Base-by-base conservation (phyloP, 2,113 vertebrate genomes). In the Hippocampus zosterae region DNA sequence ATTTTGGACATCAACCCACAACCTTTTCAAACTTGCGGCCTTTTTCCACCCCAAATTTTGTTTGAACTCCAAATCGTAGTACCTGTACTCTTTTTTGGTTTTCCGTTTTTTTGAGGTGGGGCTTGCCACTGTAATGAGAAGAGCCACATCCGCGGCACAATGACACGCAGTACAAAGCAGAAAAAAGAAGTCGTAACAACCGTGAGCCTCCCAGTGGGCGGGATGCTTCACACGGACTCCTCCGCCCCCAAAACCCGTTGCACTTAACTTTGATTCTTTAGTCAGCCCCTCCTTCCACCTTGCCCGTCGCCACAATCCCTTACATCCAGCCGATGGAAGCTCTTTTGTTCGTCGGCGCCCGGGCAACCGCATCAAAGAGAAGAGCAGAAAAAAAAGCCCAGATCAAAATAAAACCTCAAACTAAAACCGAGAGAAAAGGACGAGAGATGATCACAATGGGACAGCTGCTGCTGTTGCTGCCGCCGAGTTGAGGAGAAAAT, bases 311-410 rank as follows among this genome's bases (percentile, higher is more conserved):
- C 90, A 85, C 79, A 82, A 85, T 60, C 57, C 91, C 90, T 92
- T 92, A 86, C 81, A 88, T 93, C 92, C 92, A 86, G 79, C 91
- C 90, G 90, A 93, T 87, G 81, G 89, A 92, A 91, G 87, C 89
- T 92, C 89, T 80, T 92, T 93, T 93, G 92, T 93, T 89, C 89
- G 82, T 84, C 85, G 87, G 83, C 86, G 86, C 92, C 93, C 91
- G 90, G 94, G 94, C 94, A 95, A 93, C 92, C 89, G 94, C 95
- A 93, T 96, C 94, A 96, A 96, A 96, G 94, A 60, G 87, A 79
- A 80, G 23, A 76, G 69, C 81, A 80, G 89, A n/a, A n/a, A 52
- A 81, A 90, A 87, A 83, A 73, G 73, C 29, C 29, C 81, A 88
- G 89, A 89, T 87, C 82, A 83, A 89, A 86, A 83, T 72, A 75